Base-by-base conservation (phyloP, 1,140 invertebrate species). In the Drosophila pandora region DNA sequence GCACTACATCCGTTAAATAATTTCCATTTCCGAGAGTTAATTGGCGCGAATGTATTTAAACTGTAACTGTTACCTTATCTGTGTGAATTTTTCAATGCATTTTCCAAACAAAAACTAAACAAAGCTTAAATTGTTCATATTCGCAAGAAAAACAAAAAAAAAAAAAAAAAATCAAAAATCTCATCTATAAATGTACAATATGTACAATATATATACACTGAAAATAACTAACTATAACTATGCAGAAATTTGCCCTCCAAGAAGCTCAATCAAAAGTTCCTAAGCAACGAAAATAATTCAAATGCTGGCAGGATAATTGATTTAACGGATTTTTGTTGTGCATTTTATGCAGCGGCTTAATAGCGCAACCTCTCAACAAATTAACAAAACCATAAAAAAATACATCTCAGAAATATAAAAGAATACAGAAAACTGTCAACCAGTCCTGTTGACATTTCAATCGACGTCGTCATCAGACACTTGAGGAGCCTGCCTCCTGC, bases 1-100 rank as follows among this genome's bases (percentile, higher is more conserved):
- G 96, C 96, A 97, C 92, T 95, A 94, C 23, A 93, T 97, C 55
- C 94, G 28, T 53, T 25, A 73, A 54, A 34, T 63, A 53, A 28
- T 54, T 41, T 48, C 53, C 21, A 43, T 45, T 54, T 55, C 25
- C 43, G 21, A 22, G 21, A 13, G 17, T 54, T 25, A 61, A 54
- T 39, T 34, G 68, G 25, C n/a, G 1, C n/a, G 47, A 70, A 30
- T 59, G 50, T 54, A 23, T 52, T 37, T 68, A 28, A 34, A 34
- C 39, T 25, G 30, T 73, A 53, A 53, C 30, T 12, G 8, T 52
- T 21, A 52, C 41, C 41, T 7, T 43, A 43, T 54, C 34, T 49
- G 57, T 62, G 68, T 73, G 43, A 49, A 68, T 69, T 56, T 68
- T 69, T 50, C 30, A 68, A 57, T 67, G 63, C 63, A 67, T 67